Evolutionary conservation across 30 jellyfish, hydroid and myxozoan species (phyloP), one percentile per base, ranked within the genome.

Genomic region (Phacellophora camtschatica): DNA sequence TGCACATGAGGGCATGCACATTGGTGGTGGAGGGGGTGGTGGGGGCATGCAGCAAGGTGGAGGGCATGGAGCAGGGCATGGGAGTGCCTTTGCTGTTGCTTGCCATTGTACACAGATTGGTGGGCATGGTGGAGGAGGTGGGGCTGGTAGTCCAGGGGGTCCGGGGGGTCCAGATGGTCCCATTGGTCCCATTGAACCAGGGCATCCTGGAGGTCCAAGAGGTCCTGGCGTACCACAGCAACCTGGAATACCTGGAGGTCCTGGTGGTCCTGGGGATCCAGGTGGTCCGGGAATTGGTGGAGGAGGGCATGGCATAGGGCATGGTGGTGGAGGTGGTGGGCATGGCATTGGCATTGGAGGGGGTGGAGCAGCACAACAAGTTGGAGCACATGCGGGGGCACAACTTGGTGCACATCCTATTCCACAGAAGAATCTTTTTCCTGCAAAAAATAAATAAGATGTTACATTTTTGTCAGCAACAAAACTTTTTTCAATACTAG

Each of bases 121-220:
- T 46, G 97, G 90, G 83, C 97, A 88, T 30, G 86, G 74, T 67
- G 98, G 96, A 24, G 98, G 90, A 15, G 98, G 87, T 75, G 98
- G 98, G 19, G 98, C 98, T 6, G 98, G 98, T 77, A 59, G 57
- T 58, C 98, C 98, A 55, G 98, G 98, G 39, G 98, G 98, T 76
- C 98, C 98, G 43, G 96, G 85, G 34, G 98, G 98, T 67, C 96
- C 93, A 74, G 74, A 50, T 31, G 96, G 96, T 67, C 87, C 90
- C 88, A 74, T 74, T 11, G 90, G 96, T 86, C 96, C 92, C 78
- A 63, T 71, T 57, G 94, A 45, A 42, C 95, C 94, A 6, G 81
- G 66, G 74, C 88, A 77, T 65, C 96, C 96, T 56, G 97, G 95
- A 6, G 97, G 92, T 83, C 98, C 98, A 35, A 95, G 66, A 28